These are phyloP conservation scores for Spodoptera frugiperda DNA, from an alignment of 1,140 invertebrate species.

Conservation along the genomic window DNA sequence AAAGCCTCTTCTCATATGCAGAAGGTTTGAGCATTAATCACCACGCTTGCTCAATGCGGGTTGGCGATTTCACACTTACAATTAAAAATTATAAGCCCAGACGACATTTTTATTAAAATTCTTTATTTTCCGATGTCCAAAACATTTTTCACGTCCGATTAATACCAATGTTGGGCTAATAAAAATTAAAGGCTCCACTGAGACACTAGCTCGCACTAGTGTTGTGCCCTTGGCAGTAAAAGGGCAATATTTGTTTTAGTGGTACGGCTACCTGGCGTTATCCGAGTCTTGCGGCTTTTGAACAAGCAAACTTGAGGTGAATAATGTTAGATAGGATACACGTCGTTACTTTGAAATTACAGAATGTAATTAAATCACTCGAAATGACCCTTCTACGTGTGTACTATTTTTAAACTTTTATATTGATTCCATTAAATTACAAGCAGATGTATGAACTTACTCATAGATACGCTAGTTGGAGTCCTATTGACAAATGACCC, in stretches of 20 bases:
- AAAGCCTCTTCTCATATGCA: too few relatives aligned
- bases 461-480: too few relatives aligned
- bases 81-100: too few relatives aligned
- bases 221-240: constrained; percentile 39
- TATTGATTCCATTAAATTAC: too few relatives aligned
- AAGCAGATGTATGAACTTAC: too few relatives aligned
- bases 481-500: too few relatives aligned
- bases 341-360: constrained; percentile 29
- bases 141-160: constrained; percentile 50
- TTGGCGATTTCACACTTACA: too few relatives aligned
- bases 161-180: constrained; percentile 49
- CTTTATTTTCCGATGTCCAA: too few relatives aligned
- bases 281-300: constrained; percentile 18
- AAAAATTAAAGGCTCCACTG: constrained; percentile 54
- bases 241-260: constrained; percentile 39
- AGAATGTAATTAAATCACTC: constrained; percentile 3
- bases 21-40: too few relatives aligned
- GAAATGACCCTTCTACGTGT: not conserved
- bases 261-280: constrained; percentile 33
- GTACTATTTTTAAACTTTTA: not conserved
- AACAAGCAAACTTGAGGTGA: constrained; percentile 22
- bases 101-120: too few relatives aligned
- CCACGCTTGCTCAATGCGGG: too few relatives aligned
- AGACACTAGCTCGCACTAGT: constrained; percentile 44
- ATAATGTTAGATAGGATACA: constrained; percentile 13